phyloP scores from a whole-genome alignment of 1,140 invertebrate species.

The Sweltsa coloradensis region DNA sequence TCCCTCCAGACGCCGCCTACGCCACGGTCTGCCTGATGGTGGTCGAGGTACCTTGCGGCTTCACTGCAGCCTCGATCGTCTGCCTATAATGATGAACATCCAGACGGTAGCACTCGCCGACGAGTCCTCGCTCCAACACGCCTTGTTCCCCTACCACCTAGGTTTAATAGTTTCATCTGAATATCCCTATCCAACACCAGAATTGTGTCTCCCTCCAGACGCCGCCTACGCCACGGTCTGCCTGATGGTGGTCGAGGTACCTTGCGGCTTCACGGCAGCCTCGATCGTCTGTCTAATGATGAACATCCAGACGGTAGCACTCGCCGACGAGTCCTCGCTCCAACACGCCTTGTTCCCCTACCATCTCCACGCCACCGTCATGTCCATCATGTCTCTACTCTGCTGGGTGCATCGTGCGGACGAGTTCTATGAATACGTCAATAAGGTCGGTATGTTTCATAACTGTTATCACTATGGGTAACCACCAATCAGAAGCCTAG shows the following conservation, averaged over 20 bases:
- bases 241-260: conserved; percentile 39
- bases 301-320: conserved; percentile 37
- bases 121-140: too few species aligned
- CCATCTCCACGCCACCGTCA: conserved; percentile 38
- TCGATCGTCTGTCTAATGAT: conserved; percentile 38
- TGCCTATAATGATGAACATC: conserved; percentile 40
- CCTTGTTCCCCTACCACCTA: too few species aligned
- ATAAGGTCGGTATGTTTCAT: conserved; percentile 20
- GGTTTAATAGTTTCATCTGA: too few species aligned
- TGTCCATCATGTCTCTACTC: conserved; percentile 40
- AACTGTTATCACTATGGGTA: too few species aligned
- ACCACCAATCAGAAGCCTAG: too few species aligned
- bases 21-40: conserved; percentile 37
- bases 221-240: conserved; percentile 37
- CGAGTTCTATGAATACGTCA: conserved; percentile 39
- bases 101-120: too few species aligned
- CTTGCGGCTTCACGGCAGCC: conserved; percentile 41
- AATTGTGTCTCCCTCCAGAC: conserved; percentile 34
- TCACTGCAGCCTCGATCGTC: conserved; percentile 37
- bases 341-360: conserved; percentile 19
- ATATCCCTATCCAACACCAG: too few species aligned
- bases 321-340: conserved; percentile 23
- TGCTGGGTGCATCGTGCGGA: conserved; percentile 43
- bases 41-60: conserved; percentile 41
- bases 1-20: too few species aligned